Percentiles rank a stretch among this genome's conserved stretches.
Evolutionary conservation across 1,140 invertebrate genomes (phyloP).

Genomic region (Microplitis demolitor): DNA sequence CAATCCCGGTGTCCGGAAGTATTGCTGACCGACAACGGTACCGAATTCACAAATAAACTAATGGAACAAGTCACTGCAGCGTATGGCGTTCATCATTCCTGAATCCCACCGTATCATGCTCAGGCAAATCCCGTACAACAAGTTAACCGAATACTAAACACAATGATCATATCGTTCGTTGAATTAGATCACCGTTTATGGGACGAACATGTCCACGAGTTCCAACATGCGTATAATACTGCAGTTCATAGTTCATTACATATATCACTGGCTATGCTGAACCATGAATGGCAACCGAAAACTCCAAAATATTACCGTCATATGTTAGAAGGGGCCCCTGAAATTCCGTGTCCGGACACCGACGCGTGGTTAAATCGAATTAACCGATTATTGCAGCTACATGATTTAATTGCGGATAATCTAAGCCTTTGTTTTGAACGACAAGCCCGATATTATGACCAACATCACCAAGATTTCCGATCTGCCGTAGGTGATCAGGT

Average conservation of each 20-base stretch:
- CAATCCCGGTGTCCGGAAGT: constrained; percentile 43
- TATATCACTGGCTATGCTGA: constrained; percentile 55
- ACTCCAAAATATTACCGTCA: not conserved
- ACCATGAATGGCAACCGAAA: constrained; percentile 34
- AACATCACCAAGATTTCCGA: too few species aligned
- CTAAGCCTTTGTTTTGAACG: too few species aligned
- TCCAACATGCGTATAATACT: too few species aligned
- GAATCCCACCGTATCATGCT: constrained; percentile 44
- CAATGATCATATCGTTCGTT: too few species aligned
- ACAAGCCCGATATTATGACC: too few species aligned
- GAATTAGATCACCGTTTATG: too few species aligned
- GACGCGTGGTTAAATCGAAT: not conserved
- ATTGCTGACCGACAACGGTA: constrained; percentile 55
- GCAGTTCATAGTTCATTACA: too few species aligned
- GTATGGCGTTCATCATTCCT: too few species aligned
- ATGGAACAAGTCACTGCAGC: not conserved
- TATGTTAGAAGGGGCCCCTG: not conserved
- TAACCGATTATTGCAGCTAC: too few species aligned
- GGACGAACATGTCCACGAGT: too few species aligned
- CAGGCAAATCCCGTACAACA: constrained; percentile 16
- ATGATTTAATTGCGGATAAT: too few species aligned
- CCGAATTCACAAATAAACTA: constrained; percentile 47
- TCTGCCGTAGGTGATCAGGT: constrained; percentile 1
- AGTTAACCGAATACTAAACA: too few species aligned
- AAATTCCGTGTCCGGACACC: not conserved